These are phyloP conservation scores for Holacanthus passer DNA, from an alignment of 2,113 vertebrate genomes.

Conservation along the genomic window DNA sequence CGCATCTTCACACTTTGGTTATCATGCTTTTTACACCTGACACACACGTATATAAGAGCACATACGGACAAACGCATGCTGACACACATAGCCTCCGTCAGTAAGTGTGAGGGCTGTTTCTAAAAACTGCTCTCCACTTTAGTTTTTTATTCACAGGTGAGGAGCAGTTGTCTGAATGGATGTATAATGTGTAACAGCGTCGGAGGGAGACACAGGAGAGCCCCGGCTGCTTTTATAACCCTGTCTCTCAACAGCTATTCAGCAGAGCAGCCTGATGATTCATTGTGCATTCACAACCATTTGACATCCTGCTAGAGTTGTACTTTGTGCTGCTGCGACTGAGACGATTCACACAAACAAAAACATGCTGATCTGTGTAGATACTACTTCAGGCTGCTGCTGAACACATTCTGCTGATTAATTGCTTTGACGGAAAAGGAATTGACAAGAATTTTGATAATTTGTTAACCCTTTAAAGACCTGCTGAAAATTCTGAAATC, in stretches of 20 bases:
- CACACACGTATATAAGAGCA: constrained; percentile 10
- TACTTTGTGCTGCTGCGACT: constrained; percentile 42
- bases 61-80: constrained; percentile 20
- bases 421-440: neutral
- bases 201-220: constrained; percentile 54
- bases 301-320: constrained; percentile 55
- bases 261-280: constrained; percentile 65
- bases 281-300: constrained; percentile 67
- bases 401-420: constrained; percentile 18
- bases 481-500: no score
- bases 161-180: constrained; percentile 55
- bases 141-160: constrained; percentile 15
- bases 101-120: constrained; percentile 27
- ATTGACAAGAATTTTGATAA: neutral
- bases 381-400: neutral
- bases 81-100: constrained; percentile 9
- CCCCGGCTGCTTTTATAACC: constrained; percentile 39
- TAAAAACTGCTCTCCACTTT: constrained; percentile 23
- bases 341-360: constrained; percentile 39
- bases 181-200: constrained; percentile 39
- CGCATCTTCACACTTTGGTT: constrained; percentile 22
- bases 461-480: neutral
- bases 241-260: constrained; percentile 52
- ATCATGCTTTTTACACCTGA: constrained; percentile 25
- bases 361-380: neutral